Evolutionary conservation across 1,140 invertebrate genomes (phyloP).

Genomic region (Musca vetustissima): DNA sequence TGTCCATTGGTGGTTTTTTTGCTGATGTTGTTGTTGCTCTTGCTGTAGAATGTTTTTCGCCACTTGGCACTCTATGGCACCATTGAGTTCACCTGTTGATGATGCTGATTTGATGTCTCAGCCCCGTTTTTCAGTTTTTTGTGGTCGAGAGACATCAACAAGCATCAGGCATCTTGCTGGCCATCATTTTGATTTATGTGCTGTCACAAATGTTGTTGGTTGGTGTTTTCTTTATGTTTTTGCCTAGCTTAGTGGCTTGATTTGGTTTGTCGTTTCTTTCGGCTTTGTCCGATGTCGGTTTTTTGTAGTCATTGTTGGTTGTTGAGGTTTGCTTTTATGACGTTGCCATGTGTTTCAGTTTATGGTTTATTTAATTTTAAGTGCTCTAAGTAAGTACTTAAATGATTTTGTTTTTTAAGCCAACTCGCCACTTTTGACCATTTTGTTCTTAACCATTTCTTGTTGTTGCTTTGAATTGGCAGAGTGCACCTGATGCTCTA

Average conservation of each 20-base stretch:
- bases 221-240: slow-evolving; percentile 16
- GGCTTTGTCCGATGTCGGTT: too few relatives aligned
- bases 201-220: slow-evolving; percentile 22
- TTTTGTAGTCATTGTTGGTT: too few relatives aligned
- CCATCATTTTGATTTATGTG: slow-evolving; percentile 24
- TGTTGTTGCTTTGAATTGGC: not conserved
- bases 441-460: not conserved
- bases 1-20: not conserved
- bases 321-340: too few relatives aligned
- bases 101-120: not conserved
- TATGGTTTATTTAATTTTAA: slow-evolving; percentile 21
- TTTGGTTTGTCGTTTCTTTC: not conserved
- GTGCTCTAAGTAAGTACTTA: slow-evolving; percentile 18
- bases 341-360: not conserved
- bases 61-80: not conserved
- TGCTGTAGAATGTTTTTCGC: not conserved
- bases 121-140: not conserved
- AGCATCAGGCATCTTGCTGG: not conserved
- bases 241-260: not conserved
- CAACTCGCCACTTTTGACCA: too few relatives aligned
- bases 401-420: not conserved
- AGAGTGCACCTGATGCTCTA: slow-evolving; percentile 13
- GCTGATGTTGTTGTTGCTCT: too few relatives aligned
- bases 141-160: not conserved
- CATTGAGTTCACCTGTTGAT: slow-evolving; percentile 7